These are phyloP conservation scores for Danio kyathit DNA, from an alignment of 2,797 vertebrate species.

Conservation along the genomic window DNA sequence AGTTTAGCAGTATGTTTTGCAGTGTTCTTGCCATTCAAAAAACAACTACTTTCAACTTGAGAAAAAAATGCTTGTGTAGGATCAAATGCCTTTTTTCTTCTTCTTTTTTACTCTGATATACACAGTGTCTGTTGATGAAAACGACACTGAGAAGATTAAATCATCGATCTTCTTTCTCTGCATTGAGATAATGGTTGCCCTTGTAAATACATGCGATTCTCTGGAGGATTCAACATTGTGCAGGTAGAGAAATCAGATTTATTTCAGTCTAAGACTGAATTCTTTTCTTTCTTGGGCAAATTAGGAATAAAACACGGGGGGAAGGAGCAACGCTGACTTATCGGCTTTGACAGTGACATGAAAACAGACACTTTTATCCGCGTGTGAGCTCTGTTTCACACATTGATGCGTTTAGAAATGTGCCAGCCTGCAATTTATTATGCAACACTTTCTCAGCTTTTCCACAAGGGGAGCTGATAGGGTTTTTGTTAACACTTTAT, in stretches of 20 bases:
- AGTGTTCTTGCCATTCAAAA: neutral
- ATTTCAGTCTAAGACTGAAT: neutral
- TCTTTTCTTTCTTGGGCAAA: neutral
- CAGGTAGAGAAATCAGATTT: neutral
- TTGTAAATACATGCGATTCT: constrained; percentile 43
- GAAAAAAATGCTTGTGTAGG: neutral
- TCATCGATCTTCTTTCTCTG: constrained; percentile 31
- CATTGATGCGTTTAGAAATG: neutral
- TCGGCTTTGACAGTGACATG: neutral
- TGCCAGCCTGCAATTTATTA: neutral
- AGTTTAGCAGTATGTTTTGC: no score
- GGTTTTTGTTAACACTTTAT: neutral
- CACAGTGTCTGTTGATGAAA: constrained; percentile 28
- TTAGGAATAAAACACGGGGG: neutral
- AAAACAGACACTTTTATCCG: neutral
- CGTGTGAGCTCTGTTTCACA: neutral
- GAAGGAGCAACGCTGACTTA: neutral
- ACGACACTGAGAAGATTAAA: constrained; percentile 37
- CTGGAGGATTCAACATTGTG: constrained; percentile 1
- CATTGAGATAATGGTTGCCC: constrained; percentile 26
- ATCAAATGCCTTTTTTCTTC: neutral
- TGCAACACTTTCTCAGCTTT: neutral
- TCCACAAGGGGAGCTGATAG: neutral
- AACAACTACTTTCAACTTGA: neutral
- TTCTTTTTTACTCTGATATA: neutral